Conservation (phyloP, 2,797 vertebrate species). For the Parauchenoglanis punctatus region DNA sequence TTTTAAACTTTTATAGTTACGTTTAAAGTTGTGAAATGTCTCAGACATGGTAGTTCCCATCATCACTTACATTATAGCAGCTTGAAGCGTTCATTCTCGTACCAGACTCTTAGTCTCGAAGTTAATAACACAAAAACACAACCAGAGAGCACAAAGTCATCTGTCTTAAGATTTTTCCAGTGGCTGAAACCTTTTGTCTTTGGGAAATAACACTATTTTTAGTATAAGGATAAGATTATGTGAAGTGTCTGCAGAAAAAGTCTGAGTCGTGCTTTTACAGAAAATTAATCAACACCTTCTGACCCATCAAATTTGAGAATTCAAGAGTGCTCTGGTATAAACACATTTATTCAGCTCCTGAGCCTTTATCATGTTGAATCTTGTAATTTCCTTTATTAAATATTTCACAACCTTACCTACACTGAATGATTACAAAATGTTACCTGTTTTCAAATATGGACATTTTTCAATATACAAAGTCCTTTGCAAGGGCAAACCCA, state of each 20-base stretch:
- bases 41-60: neutral
- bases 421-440: constrained; percentile 79
- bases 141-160: neutral
- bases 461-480: constrained; percentile 71
- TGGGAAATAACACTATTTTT: neutral
- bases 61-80: neutral
- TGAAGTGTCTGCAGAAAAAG: neutral
- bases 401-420: constrained; percentile 76
- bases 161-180: neutral
- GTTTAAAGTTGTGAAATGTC: neutral
- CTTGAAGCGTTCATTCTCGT: neutral
- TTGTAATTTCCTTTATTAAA: constrained; percentile 79
- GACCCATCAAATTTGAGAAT: neutral
- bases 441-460: constrained; percentile 65
- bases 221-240: neutral
- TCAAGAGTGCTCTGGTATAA: neutral
- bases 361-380: constrained; percentile 35
- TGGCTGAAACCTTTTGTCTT: neutral
- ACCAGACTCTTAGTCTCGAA: neutral
- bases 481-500: constrained; percentile 51
- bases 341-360: neutral
- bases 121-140: neutral
- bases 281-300: constrained; percentile 1
- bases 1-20: neutral
- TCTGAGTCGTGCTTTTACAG: neutral